phyloP scores from a whole-genome alignment of 2,113 vertebrate species.

The Telmatochromis brachygnathus region DNA sequence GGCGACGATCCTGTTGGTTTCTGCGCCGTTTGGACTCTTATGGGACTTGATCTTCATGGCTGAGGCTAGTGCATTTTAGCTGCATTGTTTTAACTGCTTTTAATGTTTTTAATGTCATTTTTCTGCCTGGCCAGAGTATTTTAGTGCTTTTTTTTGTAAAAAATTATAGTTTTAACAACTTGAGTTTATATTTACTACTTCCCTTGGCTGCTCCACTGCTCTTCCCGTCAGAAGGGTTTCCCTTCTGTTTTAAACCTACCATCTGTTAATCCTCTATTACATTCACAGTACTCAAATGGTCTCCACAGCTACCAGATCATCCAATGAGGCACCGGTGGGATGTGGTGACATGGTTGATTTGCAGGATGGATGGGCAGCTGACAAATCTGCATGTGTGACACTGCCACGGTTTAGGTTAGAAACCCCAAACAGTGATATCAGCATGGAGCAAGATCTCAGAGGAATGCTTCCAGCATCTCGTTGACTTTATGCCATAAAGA shows the following conservation, averaged over 20 bases:
- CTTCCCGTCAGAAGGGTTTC: neutral
- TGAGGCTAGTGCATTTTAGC: neutral
- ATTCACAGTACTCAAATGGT: neutral
- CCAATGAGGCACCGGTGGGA: neutral
- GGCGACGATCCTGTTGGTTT: fast-evolving
- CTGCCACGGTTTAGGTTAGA: neutral
- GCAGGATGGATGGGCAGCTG: neutral
- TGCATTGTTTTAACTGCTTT: neutral
- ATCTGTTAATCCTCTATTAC: neutral
- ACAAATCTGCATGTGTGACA: neutral
- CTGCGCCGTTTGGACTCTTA: neutral
- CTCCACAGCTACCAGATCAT: neutral
- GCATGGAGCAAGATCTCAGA: neutral
- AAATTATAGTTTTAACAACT: neutral
- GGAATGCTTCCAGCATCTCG: neutral
- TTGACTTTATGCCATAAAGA: neutral
- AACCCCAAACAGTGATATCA: neutral
- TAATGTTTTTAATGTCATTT: neutral
- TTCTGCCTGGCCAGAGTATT: neutral
- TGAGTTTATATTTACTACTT: neutral
- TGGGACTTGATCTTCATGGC: neutral
- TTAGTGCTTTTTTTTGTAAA: neutral
- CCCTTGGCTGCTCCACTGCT: neutral
- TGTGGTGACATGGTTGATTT: neutral
- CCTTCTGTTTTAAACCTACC: neutral